phyloP scores from a whole-genome alignment of 2,888 invertebrate species.

The Alloplasta piceator region DNA sequence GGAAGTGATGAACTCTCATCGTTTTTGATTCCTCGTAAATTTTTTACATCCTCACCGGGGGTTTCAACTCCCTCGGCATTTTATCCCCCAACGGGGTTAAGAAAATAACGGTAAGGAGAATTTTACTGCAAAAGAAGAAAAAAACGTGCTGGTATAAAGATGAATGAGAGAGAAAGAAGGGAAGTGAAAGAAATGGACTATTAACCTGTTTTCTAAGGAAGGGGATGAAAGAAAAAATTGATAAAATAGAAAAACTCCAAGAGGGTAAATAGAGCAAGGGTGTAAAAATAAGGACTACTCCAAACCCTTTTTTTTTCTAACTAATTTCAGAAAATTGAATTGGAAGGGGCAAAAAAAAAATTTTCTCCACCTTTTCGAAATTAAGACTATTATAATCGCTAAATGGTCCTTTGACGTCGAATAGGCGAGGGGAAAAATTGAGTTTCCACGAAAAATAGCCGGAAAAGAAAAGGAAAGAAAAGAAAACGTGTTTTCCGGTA shows the following conservation, averaged over 20 bases:
- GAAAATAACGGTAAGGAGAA: background rate
- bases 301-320: constrained; percentile 38
- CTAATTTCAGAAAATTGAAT: constrained; percentile 47
- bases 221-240: constrained; percentile 6
- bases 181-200: background rate
- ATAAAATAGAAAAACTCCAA: constrained; percentile 30
- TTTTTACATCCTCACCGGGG: background rate
- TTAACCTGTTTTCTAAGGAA: constrained; percentile 17
- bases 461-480: too few species aligned
- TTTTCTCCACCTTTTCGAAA: too few species aligned
- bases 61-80: too few species aligned
- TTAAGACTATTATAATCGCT: too few species aligned
- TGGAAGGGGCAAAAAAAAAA: background rate
- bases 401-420: too few species aligned
- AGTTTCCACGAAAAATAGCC: too few species aligned
- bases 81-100: background rate
- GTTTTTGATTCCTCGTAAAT: constrained; percentile 20
- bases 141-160: constrained; percentile 7
- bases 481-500: too few species aligned
- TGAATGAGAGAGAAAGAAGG: background rate
- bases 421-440: too few species aligned
- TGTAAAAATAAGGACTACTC: background rate
- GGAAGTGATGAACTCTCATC: constrained; percentile 5
- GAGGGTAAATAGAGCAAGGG: constrained; percentile 38
- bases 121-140: constrained; percentile 8